Percentiles rank a stretch among this genome's conserved stretches.
phyloP scores from a whole-genome alignment of 2,888 invertebrate species.

The Thumatha senex region DNA sequence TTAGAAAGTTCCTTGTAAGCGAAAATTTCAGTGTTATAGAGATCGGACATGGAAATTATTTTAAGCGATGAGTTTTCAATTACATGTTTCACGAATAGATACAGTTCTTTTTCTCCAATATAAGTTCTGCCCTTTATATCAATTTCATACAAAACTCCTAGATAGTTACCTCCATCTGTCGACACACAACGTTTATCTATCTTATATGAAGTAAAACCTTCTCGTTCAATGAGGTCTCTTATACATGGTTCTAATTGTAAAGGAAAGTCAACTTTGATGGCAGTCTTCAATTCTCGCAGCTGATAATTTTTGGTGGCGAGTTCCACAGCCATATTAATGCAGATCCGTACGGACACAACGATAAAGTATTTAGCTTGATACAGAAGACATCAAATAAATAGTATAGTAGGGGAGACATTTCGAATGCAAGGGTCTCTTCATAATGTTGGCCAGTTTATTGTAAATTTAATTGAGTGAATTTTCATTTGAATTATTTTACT shows the following conservation, averaged over 20 bases:
- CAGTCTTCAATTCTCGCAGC: background rate
- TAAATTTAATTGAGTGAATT: too few species aligned
- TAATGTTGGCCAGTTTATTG: background rate
- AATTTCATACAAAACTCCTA: constrained; percentile 48
- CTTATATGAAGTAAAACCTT: constrained; percentile 14
- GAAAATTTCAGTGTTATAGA: constrained; percentile 45
- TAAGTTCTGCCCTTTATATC: constrained; percentile 49
- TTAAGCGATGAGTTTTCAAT: constrained; percentile 24
- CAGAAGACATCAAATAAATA: background rate
- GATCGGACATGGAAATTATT: constrained; percentile 35
- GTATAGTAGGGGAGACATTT: background rate
- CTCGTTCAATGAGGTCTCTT: constrained; percentile 21
- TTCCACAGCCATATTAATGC: constrained; percentile 1
- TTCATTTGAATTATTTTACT: too few species aligned
- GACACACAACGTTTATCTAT: constrained; percentile 24
- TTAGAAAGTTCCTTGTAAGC: constrained; percentile 46
- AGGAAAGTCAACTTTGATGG: background rate
- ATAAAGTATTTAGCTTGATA: background rate
- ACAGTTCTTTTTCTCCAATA: constrained; percentile 43
- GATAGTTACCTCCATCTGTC: constrained; percentile 53
- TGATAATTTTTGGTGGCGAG: background rate
- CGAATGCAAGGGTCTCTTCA: background rate
- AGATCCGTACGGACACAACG: background rate
- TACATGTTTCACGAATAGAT: constrained; percentile 54
- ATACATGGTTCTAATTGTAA: constrained; percentile 30